Percentiles rank a stretch among this genome's conserved stretches.
These are phyloP conservation scores for Argyresthia albistria DNA, from an alignment of 2,888 invertebrate species.

Conservation along the genomic window DNA sequence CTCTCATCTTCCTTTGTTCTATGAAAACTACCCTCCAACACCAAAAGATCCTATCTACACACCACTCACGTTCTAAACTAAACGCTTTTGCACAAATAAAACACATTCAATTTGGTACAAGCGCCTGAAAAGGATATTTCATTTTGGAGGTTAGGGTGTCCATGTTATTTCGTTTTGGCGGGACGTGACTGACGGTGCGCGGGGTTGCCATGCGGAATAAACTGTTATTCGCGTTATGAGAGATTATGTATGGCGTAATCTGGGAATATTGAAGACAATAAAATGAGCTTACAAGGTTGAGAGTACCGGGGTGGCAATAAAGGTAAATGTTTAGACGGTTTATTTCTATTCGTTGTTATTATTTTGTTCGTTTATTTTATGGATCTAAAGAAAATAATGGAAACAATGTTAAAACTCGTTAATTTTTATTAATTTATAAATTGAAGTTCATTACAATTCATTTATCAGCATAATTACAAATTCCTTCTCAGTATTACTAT, in stretches of 20 bases:
- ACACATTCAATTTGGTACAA: background rate
- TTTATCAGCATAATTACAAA: conserved; percentile 64
- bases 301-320: conserved; percentile 22
- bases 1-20: conserved; percentile 54
- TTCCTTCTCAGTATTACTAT: conserved; percentile 54
- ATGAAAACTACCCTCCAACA: conserved; percentile 31
- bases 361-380: background rate
- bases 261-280: conserved; percentile 72
- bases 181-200: conserved; percentile 56
- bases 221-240: conserved; percentile 67
- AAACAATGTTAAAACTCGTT: conserved; percentile 50
- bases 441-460: conserved; percentile 67
- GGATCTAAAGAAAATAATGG: background rate
- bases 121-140: background rate
- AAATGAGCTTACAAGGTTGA: conserved; percentile 56
- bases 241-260: conserved; percentile 66
- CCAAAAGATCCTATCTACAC: conserved; percentile 17
- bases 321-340: conserved; percentile 10
- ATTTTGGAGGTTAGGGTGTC: conserved; percentile 14
- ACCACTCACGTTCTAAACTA: conserved; percentile 12
- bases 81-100: conserved; percentile 14
- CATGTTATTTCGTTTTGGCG: conserved; percentile 68
- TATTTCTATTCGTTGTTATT: background rate
- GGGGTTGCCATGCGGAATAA: conserved; percentile 71
- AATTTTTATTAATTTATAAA: conserved; percentile 72